These are phyloP conservation scores for Eucera pruinosa DNA, from an alignment of 2,888 invertebrate species.

Conservation along the genomic window DNA sequence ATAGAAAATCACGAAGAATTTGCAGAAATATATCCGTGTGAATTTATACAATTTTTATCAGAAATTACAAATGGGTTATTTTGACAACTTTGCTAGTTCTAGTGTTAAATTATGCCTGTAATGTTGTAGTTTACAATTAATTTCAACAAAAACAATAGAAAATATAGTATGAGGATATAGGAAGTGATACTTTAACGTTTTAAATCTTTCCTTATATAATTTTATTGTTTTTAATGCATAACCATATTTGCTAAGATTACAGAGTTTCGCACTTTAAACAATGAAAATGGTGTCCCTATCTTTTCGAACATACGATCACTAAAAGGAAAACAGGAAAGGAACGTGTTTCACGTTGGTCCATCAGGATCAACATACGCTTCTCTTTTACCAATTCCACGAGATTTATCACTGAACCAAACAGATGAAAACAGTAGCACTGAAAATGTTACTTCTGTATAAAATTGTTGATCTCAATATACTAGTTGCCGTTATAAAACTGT, in stretches of 20 bases:
- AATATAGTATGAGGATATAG: too few relatives aligned
- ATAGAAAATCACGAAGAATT: too few relatives aligned
- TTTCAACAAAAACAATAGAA: not conserved
- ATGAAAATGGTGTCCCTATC: conserved; percentile 73
- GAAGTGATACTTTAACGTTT: not conserved
- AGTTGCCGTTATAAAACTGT: not conserved
- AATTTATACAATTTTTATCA: too few relatives aligned
- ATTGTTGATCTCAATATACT: too few relatives aligned
- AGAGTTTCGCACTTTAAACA: conserved; percentile 86
- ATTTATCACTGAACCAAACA: not conserved
- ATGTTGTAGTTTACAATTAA: not conserved
- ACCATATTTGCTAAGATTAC: conserved; percentile 84
- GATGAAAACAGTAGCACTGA: not conserved
- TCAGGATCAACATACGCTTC: conserved; percentile 71
- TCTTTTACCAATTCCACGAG: conserved; percentile 70
- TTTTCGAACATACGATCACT: conserved; percentile 82
- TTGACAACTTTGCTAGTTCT: too few relatives aligned
- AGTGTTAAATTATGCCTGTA: too few relatives aligned
- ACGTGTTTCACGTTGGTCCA: conserved; percentile 86
- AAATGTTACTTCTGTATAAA: not conserved
- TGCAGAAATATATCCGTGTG: too few relatives aligned
- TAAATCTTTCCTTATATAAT: not conserved
- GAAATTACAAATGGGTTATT: too few relatives aligned
- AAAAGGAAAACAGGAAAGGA: conserved; percentile 83
- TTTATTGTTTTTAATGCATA: not conserved